Percentiles rank a stretch among this genome's conserved stretches.
Evolutionary conservation across 2,797 vertebrate genomes (phyloP).

Genomic region (Periophthalmus magnuspinnatus): DNA sequence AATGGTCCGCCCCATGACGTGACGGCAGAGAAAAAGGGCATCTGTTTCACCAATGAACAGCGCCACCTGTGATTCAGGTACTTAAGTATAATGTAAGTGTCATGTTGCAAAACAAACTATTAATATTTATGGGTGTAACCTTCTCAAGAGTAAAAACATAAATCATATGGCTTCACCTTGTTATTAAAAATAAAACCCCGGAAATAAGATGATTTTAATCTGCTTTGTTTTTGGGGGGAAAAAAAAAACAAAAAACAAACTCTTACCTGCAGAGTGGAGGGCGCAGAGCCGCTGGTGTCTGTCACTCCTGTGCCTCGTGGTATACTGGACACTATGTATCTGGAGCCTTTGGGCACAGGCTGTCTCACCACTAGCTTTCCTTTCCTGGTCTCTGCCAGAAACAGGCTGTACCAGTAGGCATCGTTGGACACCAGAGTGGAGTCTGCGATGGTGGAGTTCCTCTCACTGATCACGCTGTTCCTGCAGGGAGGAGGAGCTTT

Average conservation of each 20-base stretch:
- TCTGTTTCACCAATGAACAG: neutral
- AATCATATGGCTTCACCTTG: too few species aligned
- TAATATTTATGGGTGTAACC: too few species aligned
- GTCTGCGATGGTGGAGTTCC: conserved; percentile 61
- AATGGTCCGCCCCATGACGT: neutral
- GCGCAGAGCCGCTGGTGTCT: conserved; percentile 66
- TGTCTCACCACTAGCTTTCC: conserved; percentile 64
- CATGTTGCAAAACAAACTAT: too few species aligned
- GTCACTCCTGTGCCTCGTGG: conserved; percentile 62
- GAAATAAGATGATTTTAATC: too few species aligned
- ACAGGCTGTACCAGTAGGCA: conserved; percentile 67
- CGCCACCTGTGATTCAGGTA: neutral
- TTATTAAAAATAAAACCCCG: too few species aligned
- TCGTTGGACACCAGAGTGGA: conserved; percentile 65
- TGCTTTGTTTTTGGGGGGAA: too few species aligned
- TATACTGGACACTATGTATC: conserved; percentile 69
- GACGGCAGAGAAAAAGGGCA: neutral
- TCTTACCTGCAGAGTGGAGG: conserved; percentile 66
- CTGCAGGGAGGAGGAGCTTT: conserved; percentile 58
- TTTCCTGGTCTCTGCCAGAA: conserved; percentile 64
- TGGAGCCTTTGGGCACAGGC: conserved; percentile 64
- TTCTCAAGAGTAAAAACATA: too few species aligned
- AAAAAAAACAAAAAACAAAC: rapidly evolving
- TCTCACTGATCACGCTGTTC: conserved; percentile 65
- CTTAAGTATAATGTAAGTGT: neutral